Conservation (phyloP, 2,113 vertebrate species). For the Cyanoramphus novaezelandiae region DNA sequence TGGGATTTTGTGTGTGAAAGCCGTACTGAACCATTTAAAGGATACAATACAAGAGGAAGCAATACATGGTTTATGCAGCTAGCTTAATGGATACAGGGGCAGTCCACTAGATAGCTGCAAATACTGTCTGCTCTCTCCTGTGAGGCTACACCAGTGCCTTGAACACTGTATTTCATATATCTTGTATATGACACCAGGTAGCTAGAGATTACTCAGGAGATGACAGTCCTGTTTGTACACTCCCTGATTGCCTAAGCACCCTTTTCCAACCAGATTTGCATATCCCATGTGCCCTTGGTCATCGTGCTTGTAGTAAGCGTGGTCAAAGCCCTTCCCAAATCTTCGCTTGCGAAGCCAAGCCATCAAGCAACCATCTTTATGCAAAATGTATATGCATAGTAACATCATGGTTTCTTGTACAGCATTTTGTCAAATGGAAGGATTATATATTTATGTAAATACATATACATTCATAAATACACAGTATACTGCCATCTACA, state of each 20-base stretch:
- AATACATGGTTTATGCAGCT: background rate
- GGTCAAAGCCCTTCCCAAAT: no score
- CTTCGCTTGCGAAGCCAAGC: no score
- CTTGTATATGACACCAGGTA: background rate
- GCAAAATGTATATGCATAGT: background rate
- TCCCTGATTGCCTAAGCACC: no score
- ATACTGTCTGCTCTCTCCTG: background rate
- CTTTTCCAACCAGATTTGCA: no score
- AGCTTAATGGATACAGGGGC: background rate
- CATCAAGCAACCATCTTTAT: background rate
- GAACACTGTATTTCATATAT: background rate
- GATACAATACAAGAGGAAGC: background rate
- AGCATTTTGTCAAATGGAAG: background rate
- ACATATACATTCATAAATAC: background rate
- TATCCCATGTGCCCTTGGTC: no score
- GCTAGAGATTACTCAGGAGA: no score
- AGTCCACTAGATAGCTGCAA: background rate
- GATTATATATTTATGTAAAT: background rate
- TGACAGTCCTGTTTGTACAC: no score
- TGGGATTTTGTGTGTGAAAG: background rate
- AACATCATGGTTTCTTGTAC: background rate
- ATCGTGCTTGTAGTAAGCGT: no score
- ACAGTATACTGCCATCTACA: background rate
- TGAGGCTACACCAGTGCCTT: background rate
- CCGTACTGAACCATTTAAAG: background rate